Evolutionary conservation across 1,140 invertebrate genomes (phyloP), one percentile per base, ranked within the genome.

Genomic region (Habropoda laboriosa): DNA sequence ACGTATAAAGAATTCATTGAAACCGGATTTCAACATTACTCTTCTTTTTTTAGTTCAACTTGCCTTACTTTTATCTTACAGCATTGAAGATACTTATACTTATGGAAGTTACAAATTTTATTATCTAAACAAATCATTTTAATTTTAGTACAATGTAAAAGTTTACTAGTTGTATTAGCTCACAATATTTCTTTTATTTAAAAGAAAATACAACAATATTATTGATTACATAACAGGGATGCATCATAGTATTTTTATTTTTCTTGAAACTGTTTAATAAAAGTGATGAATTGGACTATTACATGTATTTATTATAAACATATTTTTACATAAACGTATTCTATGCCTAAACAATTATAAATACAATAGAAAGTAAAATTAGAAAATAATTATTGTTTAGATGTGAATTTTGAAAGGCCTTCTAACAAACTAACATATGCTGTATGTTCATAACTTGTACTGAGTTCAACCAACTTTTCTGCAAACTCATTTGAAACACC

Each of bases 401-500:
- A 93, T 53, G 95, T 96, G 93, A 99, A 99, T 80, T 96, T 96
- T 47, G 97, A 97, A 6, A 99, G 93, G 53, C 96, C 95, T 92
- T 98, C 96, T 30, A 99, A 93, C 21, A 99, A 93, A 61, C 95
- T 95, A 87, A 99, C 96, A 90, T 99, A 99, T 2, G 96, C 95
- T 4, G 95, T 94, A 88, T 99, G 98, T 92, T 99, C 98, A 89
- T 99, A 98, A 21, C 94, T 94, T 3, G 98, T 99, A 88, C 97
- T 97, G 82, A 97, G 95, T 57, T 97, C 95, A 0, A 96, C 95
- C 1, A 99, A 87, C 91, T 98, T 97, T 72, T 97, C 96, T 13
- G 96, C 96, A 93, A 99, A 99, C 81, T 98, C 97, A 90, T 98
- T 98, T 77, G 96, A 96, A 74, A 99, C 94, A 40, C 98, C 98